Base-by-base conservation (phyloP, 2,113 vertebrate genomes). In the Scomber japonicus region DNA sequence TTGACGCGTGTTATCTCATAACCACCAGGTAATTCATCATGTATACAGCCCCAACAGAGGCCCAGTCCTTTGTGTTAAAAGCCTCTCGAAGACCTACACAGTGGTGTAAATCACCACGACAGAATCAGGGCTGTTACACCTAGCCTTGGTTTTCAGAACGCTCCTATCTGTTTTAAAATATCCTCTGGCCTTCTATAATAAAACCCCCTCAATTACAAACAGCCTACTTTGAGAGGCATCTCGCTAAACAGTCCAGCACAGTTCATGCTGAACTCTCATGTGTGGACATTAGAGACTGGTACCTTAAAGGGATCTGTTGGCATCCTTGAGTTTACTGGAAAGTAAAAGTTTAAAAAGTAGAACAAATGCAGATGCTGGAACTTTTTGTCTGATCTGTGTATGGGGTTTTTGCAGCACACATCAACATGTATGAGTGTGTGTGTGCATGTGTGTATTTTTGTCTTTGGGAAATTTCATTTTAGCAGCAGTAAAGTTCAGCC, bases 61-160 rank as follows among this genome's bases (percentile, higher is more conserved):
- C 66, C 74, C 70, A 44, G 64, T 68, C 65, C 75, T 66, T 71
- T 67, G 64, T 77, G 83, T 78, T 86, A 85, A 89, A 92, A 80
- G 83, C 81, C 66, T 80, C 74, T 4, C 54, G 83, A 87, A 89
- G 86, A 88, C 83, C 63, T 65, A 74, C 80, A 81, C 71, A 27
- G 83, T 13, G 81, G 84, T 81, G 93, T 93, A 93, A 94, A 95
- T 94, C 93, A 93, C 87, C 54, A 10, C 79, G 92, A 94, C 93
- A 94, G 91, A 94, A 92, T 93, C 86, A 81, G 93, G 90, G 53
- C 90, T 91, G 85, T 84, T 85, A 71, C 57, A 63, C 60, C 24
- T 53, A 87, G 85, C 63, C 50, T 72, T 35, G 51, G 81, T 65
- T 71, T 88, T 91, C 59, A 82, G 40, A 82, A 90, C 7, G 27